Conservation (phyloP, 2,797 vertebrate species). For the Tapera naevia region DNA sequence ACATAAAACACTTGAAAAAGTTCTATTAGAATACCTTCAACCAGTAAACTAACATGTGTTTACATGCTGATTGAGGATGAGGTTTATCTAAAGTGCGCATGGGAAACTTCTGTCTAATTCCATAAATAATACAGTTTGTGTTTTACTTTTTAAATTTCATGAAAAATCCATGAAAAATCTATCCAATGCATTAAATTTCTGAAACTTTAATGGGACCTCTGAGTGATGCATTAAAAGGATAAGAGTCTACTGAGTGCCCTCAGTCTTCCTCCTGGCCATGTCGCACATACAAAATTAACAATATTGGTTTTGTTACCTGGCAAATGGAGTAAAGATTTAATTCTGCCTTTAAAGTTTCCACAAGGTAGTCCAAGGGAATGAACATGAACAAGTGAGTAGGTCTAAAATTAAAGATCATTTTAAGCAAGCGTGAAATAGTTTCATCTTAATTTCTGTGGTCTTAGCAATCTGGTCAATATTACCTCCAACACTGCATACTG, state of each 20-base stretch:
- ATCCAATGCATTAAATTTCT: background rate
- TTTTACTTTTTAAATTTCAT: background rate
- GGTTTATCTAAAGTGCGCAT: background rate
- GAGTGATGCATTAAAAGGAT: background rate
- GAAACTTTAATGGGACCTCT: background rate
- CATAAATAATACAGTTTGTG: background rate
- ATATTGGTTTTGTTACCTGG: background rate
- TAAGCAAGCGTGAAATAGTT: background rate
- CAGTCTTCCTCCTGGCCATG: background rate
- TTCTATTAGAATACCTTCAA: background rate
- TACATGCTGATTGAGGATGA: background rate
- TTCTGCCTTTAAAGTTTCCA: background rate
- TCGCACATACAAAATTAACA: background rate
- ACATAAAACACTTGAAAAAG: background rate
- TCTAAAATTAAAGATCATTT: background rate
- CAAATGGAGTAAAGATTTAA: background rate
- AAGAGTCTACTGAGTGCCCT: background rate
- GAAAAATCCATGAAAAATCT: background rate
- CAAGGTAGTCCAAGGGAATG: background rate
- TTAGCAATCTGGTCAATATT: background rate
- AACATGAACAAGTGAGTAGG: background rate
- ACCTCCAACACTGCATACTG: background rate
- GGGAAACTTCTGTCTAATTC: background rate
- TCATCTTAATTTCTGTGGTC: background rate
- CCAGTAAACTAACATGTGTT: background rate